Conservation (phyloP, 2,888 invertebrate species). For the Polyommatus iphigenia region DNA sequence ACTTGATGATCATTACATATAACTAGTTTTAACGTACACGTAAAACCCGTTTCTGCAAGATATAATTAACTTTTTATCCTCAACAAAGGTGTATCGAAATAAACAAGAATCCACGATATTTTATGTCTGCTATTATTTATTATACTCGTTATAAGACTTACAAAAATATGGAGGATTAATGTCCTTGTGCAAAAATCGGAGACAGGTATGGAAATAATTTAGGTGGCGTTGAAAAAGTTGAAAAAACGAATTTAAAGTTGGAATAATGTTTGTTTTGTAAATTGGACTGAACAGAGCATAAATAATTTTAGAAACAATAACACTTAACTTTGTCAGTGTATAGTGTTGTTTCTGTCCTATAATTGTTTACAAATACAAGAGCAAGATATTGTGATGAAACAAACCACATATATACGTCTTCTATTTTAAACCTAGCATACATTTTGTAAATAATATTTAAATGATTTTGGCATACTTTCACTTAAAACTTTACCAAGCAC, state of each 20-base stretch:
- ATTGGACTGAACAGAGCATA: no score
- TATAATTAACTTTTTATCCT: conserved; percentile 30
- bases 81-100: conserved; percentile 22
- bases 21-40: conserved; percentile 20
- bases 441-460: no score
- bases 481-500: no score
- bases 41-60: conserved; percentile 25
- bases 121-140: conserved; percentile 17
- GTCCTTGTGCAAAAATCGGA: neutral
- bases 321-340: no score
- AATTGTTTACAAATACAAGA: no score
- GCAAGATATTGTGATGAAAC: no score
- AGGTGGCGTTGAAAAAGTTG: conserved; percentile 1
- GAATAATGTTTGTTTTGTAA: neutral
- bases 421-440: no score
- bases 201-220: neutral
- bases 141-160: neutral
- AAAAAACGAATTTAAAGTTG: neutral
- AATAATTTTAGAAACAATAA: no score
- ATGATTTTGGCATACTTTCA: no score
- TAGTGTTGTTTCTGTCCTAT: no score
- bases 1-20: neutral
- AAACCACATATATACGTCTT: no score
- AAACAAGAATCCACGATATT: conserved; percentile 21
- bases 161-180: conserved; percentile 3